phyloP scores from a whole-genome alignment of 2,113 vertebrate species.

The Scopus umbretta region DNA sequence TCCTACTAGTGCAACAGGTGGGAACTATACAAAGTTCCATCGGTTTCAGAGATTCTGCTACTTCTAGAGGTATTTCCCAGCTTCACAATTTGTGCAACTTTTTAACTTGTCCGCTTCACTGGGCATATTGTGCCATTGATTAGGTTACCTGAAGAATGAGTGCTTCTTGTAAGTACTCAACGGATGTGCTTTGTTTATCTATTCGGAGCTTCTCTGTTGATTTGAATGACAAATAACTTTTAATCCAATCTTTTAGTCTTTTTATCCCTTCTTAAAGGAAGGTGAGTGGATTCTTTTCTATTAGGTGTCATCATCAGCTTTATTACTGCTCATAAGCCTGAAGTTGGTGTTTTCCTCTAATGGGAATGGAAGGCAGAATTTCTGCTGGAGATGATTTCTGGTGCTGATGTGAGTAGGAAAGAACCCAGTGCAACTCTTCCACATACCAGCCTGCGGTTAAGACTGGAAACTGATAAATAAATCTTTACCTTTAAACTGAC shows the following conservation, averaged over 20 bases:
- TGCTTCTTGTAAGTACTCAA: background rate
- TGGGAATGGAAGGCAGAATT: background rate
- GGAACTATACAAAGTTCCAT: background rate
- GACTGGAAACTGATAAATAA: conserved; percentile 35
- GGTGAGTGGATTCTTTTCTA: background rate
- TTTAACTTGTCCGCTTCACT: background rate
- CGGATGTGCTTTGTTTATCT: background rate
- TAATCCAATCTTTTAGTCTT: background rate
- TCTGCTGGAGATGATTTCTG: background rate
- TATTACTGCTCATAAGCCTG: background rate
- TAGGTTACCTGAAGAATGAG: background rate
- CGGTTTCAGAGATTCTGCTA: background rate
- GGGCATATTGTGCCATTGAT: background rate
- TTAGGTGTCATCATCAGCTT: background rate
- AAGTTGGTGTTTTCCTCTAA: background rate
- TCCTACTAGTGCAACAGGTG: background rate
- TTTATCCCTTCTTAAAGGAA: background rate
- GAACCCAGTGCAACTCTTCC: background rate
- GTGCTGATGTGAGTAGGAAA: background rate
- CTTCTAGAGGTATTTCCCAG: background rate
- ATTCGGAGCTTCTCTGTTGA: conserved; percentile 14
- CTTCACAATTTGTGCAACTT: background rate
- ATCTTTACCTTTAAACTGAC: conserved; percentile 47
- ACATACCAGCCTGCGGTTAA: background rate
- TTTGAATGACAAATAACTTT: background rate